A percentile compares a stretch with the other conserved stretches of the same genome.
Evolutionary conservation across 2,888 invertebrate genomes (phyloP).

Genomic region (Caprella mutica): DNA sequence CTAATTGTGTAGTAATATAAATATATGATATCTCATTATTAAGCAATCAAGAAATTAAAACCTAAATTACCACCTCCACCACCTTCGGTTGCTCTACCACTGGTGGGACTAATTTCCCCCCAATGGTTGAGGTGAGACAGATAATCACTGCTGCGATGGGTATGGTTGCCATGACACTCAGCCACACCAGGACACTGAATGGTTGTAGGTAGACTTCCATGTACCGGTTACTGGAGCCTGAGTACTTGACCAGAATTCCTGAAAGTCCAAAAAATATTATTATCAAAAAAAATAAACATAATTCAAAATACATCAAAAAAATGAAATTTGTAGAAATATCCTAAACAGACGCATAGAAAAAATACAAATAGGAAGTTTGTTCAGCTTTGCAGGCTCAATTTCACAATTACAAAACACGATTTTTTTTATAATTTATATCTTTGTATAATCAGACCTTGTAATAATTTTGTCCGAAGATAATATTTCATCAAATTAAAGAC

Average conservation of each 20-base stretch:
- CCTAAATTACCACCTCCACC: not conserved
- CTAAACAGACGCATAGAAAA: too few species aligned
- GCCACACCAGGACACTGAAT: slow-evolving; percentile 22
- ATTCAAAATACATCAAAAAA: not conserved
- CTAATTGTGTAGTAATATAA: too few species aligned
- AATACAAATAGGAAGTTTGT: too few species aligned
- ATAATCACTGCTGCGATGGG: slow-evolving; percentile 18
- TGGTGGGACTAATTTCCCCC: not conserved
- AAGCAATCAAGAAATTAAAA: too few species aligned
- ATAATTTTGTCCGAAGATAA: too few species aligned
- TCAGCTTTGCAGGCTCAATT: not conserved
- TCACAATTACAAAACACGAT: too few species aligned
- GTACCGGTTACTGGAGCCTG: not conserved
- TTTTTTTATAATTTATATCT: too few species aligned
- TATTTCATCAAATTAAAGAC: not conserved
- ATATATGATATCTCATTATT: too few species aligned
- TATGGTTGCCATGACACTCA: slow-evolving; percentile 14
- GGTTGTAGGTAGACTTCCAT: slow-evolving; percentile 24
- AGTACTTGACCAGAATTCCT: slow-evolving; percentile 22
- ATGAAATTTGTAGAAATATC: too few species aligned
- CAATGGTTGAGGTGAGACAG: slow-evolving; percentile 12
- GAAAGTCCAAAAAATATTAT: not conserved
- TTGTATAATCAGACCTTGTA: too few species aligned
- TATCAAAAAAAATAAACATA: not conserved
- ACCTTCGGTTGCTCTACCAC: not conserved